Percentiles rank a stretch among this genome's conserved stretches.
phyloP scores from a whole-genome alignment of 2,888 invertebrate species.

The Vandiemenella viatica region DNA sequence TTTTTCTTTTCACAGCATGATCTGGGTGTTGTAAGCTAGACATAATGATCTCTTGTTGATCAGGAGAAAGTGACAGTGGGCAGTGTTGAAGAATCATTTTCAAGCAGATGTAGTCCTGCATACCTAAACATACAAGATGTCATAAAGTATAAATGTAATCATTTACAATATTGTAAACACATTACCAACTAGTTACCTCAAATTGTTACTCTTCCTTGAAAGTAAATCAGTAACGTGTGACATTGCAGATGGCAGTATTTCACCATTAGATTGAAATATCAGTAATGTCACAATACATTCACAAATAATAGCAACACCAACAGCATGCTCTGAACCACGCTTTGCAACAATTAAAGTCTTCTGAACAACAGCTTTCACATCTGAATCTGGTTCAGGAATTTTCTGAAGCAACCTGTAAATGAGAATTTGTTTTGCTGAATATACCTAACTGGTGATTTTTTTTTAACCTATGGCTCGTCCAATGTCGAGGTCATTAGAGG shows the following conservation, averaged over 20 bases:
- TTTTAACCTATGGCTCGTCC: too few relatives aligned
- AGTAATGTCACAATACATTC: slow-evolving; percentile 8
- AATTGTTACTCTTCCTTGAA: too few relatives aligned
- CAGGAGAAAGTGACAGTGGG: slow-evolving; percentile 5
- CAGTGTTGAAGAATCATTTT: slow-evolving; percentile 3
- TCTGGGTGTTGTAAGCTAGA: slow-evolving; percentile 11
- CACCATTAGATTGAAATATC: background rate
- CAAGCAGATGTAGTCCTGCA: slow-evolving; percentile 11
- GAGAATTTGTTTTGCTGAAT: too few relatives aligned
- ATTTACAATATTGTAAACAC: too few relatives aligned
- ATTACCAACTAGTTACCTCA: too few relatives aligned
- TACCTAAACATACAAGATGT: too few relatives aligned
- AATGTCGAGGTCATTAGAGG: too few relatives aligned
- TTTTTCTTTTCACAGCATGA: slow-evolving; percentile 9
- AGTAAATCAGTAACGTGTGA: too few relatives aligned
- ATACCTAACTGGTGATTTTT: too few relatives aligned
- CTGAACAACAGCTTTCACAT: slow-evolving; percentile 1
- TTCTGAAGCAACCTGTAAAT: slow-evolving; percentile 6
- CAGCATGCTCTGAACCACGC: background rate
- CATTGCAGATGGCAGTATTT: too few relatives aligned
- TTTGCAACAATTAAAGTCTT: slow-evolving; percentile 3
- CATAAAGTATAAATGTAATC: too few relatives aligned
- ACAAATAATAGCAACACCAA: slow-evolving; percentile 6
- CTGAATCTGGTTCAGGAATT: background rate
- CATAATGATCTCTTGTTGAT: slow-evolving; percentile 10